Base-by-base conservation (phyloP, 2,113 vertebrate species). In the Amblyornis subalaris region DNA sequence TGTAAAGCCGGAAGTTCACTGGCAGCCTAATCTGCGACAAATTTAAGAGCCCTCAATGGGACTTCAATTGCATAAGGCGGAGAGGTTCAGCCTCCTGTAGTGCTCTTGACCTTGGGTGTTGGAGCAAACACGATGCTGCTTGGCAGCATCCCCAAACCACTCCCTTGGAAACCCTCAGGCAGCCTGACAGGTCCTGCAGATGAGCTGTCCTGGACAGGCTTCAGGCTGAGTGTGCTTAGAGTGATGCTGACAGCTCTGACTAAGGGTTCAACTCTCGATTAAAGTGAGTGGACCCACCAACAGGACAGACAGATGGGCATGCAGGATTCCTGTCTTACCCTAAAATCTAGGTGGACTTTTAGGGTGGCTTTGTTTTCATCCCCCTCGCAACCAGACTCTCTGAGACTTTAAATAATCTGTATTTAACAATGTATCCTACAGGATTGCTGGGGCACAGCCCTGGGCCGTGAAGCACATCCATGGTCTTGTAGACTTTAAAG, bases 251-350 rank as follows among this genome's bases (percentile, higher is more conserved):
- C 78, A 83, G 71, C 88, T 76, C 81, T 78, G 55, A 70, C 35
- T 29, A 35, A 88, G 42, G 79, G 50, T 24, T 44, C 70, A 78
- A 25, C 15, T 15, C 2, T 1, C 28, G 55, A 38, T 38, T 72
- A 35, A 77, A 81, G 57, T 3, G 28, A 78, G 58, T 3, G 26
- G 36, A 82, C 9, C 23, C 28, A 65, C 48, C 2, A 8, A 18
- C 28, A 74, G 53, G 23, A 76, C 35, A 35, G 54, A 19, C 13
- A 50, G 64, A 44, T 0, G 2, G 55, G 24, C 0, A 1, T 0
- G 1, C 26, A 33, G 64, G 16, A 47, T 26, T 62, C 42, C 29
- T 44, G 10, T 17, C 38, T 17, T 28, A 69, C 24, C 66, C 48
- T 64, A 6, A 47, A 35, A 70, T 47, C 25, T 57, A 48, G 35